Conservation (phyloP, 2,797 vertebrate species). For the Melanotaenia parkinsoni region DNA sequence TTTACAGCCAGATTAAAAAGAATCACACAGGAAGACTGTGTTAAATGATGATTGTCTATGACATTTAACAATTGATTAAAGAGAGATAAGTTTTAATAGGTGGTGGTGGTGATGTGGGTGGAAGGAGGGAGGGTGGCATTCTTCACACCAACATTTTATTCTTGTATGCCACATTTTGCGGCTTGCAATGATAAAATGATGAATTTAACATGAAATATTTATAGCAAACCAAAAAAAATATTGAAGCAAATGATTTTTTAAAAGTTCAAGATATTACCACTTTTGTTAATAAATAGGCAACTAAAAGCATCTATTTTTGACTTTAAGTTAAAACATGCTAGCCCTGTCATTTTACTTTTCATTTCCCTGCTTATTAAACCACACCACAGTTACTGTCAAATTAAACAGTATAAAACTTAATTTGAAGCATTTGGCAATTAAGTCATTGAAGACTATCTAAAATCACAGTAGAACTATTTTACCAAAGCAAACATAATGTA, state of each 20-base stretch:
- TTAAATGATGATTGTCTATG: slow-evolving; percentile 85
- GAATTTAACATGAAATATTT: slow-evolving; percentile 67
- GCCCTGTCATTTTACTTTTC: background rate
- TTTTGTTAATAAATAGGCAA: slow-evolving; percentile 13
- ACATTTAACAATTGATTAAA: slow-evolving; percentile 85
- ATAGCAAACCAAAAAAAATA: slow-evolving; percentile 40
- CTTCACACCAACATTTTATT: slow-evolving; percentile 55
- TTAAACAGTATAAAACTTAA: background rate
- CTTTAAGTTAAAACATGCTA: background rate
- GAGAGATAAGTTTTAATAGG: slow-evolving; percentile 83
- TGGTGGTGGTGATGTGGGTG: slow-evolving; percentile 65
- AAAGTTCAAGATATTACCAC: slow-evolving; percentile 33
- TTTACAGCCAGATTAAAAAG: slow-evolving; percentile 87
- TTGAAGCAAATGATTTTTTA: slow-evolving; percentile 53
- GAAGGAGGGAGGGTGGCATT: slow-evolving; percentile 29
- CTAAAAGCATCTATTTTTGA: background rate
- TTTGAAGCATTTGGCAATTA: background rate
- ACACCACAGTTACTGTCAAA: background rate
- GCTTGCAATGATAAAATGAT: slow-evolving; percentile 63
- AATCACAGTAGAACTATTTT: background rate
- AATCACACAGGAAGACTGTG: slow-evolving; percentile 81
- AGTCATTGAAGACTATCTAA: background rate
- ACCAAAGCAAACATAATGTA: slow-evolving; percentile 6
- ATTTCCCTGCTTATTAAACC: background rate
- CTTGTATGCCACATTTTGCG: slow-evolving; percentile 47